Evolutionary conservation across 2,797 vertebrate species (phyloP), one percentile per base, ranked within the genome.

Genomic region (Chelon auratus): DNA sequence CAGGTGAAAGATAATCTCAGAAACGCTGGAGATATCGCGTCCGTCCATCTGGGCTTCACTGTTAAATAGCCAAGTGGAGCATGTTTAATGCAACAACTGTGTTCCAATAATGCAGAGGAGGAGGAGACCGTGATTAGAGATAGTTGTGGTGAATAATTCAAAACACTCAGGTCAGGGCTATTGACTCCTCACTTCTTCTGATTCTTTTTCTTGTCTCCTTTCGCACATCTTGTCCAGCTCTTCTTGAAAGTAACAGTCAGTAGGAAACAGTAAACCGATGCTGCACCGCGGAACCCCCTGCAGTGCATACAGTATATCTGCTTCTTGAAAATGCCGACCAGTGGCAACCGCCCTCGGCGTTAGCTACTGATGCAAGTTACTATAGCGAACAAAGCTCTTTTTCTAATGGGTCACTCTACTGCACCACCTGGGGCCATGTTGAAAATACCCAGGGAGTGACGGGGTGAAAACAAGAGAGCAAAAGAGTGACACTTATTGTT

Each of bases 381-480:
- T 87, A 82, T 72, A 73, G 78, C 75, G 82, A 82, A 89, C 78
- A 83, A 87, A 90, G 76, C 30, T 75, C 62, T 76, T 66, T 87
- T 82, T 85, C 70, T 87, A 91, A 91, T 80, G 74, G 92, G 88
- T 91, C 87, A 90, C 82, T 81, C 70, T 78, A 65, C 78, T 77
- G 68, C 63, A 83, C 62, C 53, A 88, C 91, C 89, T 60, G 42
- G 80, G 89, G 93, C 84, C 73, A 84, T 65, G 70, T 81, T 72
- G 56, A 82, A 85, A 89, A 87, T 81, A 85, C 72, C 24, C 71
- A 79, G 53, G 56, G 56, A 77, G 69, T 75, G 68, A 70, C 73
- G 75, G 59, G 59, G 47, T 79, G 60, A 72, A 68, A 64, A 77
- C 10, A 5, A 76, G 40, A 69, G 62, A 51, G 68, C 68, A 30